phyloP scores from a whole-genome alignment of 2,797 vertebrate species.

The Paguma larvata region DNA sequence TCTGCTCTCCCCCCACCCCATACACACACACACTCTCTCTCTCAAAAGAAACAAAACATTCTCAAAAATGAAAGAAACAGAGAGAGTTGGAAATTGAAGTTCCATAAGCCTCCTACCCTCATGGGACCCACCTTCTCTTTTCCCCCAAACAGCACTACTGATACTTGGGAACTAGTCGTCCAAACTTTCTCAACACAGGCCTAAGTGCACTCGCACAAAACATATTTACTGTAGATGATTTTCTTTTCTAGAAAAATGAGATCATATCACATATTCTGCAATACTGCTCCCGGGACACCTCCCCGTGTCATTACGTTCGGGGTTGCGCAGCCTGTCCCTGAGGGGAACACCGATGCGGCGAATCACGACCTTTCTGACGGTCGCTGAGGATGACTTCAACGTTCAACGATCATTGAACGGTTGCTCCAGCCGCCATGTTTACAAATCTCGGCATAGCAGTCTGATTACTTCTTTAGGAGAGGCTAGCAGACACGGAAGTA shows the following conservation, averaged over 20 bases:
- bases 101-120: not conserved
- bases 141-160: not conserved
- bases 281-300: not conserved
- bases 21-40: no score
- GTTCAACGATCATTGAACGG: not conserved
- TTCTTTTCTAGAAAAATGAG: conserved; percentile 22
- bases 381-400: not conserved
- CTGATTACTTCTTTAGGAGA: not conserved
- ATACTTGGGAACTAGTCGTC: not conserved
- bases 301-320: not conserved
- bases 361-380: not conserved
- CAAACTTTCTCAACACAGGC: not conserved
- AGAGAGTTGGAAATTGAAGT: not conserved
- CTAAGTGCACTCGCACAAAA: not conserved
- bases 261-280: not conserved
- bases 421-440: not conserved
- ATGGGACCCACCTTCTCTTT: not conserved
- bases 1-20: no score
- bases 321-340: not conserved
- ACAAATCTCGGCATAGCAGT: not conserved
- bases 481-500: not conserved
- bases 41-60: no score
- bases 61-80: not conserved
- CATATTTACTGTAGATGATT: not conserved
- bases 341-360: not conserved